Percentiles rank a stretch among this genome's conserved stretches.
Conservation (phyloP, 64 coral and sea anemone genomes). For the Actinia tenebrosa region DNA sequence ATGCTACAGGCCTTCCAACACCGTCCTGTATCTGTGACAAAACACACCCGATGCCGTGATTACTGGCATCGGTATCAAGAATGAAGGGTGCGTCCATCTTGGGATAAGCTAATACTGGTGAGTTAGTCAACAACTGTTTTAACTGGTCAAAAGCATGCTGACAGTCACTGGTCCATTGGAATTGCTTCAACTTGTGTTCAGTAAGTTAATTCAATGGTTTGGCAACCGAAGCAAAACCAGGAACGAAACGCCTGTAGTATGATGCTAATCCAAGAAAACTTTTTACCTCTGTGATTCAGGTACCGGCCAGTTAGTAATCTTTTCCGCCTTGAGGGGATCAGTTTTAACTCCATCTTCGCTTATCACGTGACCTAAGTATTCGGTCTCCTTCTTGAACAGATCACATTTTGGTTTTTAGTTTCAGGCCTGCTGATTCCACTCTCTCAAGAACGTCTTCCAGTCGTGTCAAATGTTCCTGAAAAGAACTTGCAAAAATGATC, state of each 20-base stretch:
- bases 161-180: slow-evolving; percentile 42
- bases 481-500: slow-evolving; percentile 18
- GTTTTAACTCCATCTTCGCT: slow-evolving; percentile 44
- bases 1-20: slow-evolving; percentile 8
- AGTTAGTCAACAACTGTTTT: not conserved
- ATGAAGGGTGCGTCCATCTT: slow-evolving; percentile 19
- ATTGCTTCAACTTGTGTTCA: slow-evolving; percentile 6
- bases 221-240: slow-evolving; percentile 20
- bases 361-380: slow-evolving; percentile 25
- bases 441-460: slow-evolving; percentile 13
- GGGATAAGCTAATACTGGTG: slow-evolving; percentile 19
- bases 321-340: not conserved
- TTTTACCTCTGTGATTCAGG: slow-evolving; percentile 14
- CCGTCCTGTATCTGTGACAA: slow-evolving; percentile 18
- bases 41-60: not conserved
- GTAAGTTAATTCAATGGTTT: slow-evolving; percentile 41
- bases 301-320: not conserved
- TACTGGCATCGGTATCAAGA: not conserved
- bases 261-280: slow-evolving; percentile 24
- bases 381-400: not conserved
- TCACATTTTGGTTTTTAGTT: not conserved
- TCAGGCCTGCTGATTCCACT: not conserved
- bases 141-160: slow-evolving; percentile 20
- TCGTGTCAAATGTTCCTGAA: slow-evolving; percentile 35
- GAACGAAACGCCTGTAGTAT: slow-evolving; percentile 24